phyloP scores from a whole-genome alignment of 2,797 vertebrate species.

The Xenentodon cancila region DNA sequence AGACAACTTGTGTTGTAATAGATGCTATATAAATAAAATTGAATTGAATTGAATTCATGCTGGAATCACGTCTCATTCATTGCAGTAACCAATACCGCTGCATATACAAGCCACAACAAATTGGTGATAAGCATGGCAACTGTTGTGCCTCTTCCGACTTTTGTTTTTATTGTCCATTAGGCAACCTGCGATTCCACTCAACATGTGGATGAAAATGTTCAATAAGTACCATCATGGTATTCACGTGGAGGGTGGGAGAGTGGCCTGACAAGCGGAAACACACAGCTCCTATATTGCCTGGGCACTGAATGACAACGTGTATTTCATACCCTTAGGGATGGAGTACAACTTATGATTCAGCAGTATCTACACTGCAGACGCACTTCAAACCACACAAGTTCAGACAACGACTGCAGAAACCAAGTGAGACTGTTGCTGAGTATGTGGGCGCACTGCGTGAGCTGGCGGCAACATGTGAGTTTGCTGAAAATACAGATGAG shows the following conservation, averaged over 20 bases:
- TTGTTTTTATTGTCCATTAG: neutral
- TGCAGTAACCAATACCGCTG: too few relatives aligned
- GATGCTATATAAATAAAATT: too few relatives aligned
- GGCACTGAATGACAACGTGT: neutral
- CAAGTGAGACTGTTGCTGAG: neutral
- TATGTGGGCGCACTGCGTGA: neutral
- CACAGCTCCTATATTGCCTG: neutral
- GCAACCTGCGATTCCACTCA: neutral
- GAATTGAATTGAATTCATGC: too few relatives aligned
- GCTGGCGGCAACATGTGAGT: too few relatives aligned
- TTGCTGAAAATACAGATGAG: too few relatives aligned
- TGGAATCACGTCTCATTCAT: too few relatives aligned
- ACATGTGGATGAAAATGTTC: slow-evolving; percentile 5
- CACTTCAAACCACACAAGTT: slow-evolving; percentile 6
- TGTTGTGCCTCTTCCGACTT: neutral
- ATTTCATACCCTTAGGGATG: neutral
- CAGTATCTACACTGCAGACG: neutral
- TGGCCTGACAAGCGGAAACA: neutral
- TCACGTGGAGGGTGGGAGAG: neutral
- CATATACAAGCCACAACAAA: too few relatives aligned
- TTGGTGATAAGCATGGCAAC: slow-evolving; percentile 1
- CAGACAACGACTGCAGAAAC: neutral
- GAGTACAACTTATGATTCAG: neutral
- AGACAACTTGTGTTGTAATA: too few relatives aligned
- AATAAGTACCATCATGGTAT: neutral